Evolutionary conservation across 2,113 vertebrate genomes (phyloP).

Genomic region (Proterorhinus semilunaris): DNA sequence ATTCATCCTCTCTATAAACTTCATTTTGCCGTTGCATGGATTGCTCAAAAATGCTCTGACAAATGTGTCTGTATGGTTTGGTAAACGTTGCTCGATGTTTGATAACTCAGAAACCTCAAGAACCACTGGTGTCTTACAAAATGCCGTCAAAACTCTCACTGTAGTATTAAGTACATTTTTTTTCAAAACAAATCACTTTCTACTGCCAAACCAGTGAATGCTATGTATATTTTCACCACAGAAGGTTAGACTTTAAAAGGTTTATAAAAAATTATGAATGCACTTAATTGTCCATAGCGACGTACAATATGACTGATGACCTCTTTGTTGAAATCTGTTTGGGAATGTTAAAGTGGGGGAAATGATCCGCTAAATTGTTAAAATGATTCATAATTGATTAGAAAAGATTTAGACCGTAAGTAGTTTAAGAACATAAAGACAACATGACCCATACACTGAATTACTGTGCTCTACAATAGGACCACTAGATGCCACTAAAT

Average conservation of each 20-base stretch:
- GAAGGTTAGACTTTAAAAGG: too few species aligned
- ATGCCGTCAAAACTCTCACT: not conserved
- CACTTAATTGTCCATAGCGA: too few species aligned
- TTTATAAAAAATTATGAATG: too few species aligned
- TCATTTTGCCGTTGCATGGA: constrained; percentile 30
- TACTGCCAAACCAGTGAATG: not conserved
- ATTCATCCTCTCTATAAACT: constrained; percentile 53
- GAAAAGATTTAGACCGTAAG: too few species aligned
- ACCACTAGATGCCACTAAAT: not conserved
- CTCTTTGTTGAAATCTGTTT: not conserved
- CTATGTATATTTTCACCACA: not conserved
- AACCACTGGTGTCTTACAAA: constrained; percentile 14
- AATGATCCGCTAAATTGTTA: too few species aligned
- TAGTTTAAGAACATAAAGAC: too few species aligned
- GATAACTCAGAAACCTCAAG: constrained; percentile 6
- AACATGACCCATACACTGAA: not conserved
- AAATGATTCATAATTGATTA: too few species aligned
- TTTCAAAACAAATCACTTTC: not conserved
- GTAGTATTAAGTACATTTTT: not conserved
- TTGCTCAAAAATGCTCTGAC: not conserved
- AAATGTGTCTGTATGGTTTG: constrained; percentile 1
- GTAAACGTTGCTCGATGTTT: not conserved
- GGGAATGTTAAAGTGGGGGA: not conserved
- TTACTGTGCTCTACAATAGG: not conserved
- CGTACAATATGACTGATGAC: too few species aligned